A percentile compares a stretch with the other conserved stretches of the same genome.
phyloP scores from a whole-genome alignment of 2,113 vertebrate genomes.

The Lagopus muta region DNA sequence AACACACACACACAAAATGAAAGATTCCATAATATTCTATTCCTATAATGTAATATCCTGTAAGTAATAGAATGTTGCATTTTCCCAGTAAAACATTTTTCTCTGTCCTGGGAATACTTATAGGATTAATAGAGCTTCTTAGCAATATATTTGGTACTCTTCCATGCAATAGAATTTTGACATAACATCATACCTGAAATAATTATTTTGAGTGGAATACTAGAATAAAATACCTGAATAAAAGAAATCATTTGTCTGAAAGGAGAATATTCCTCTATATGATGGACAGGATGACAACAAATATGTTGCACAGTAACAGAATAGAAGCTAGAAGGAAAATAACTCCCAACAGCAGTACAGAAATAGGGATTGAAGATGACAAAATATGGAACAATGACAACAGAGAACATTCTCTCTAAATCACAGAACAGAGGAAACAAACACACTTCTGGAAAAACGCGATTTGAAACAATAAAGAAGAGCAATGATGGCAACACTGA shows the following conservation, averaged over 20 bases:
- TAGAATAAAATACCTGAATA: background rate
- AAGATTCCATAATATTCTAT: background rate
- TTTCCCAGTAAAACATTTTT: background rate
- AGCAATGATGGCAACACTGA: background rate
- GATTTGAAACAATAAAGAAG: background rate
- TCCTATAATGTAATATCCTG: background rate
- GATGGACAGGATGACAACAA: background rate
- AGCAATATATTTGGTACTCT: background rate
- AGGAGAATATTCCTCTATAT: background rate
- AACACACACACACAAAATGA: background rate
- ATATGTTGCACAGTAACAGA: background rate
- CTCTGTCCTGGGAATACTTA: background rate
- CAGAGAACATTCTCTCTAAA: background rate
- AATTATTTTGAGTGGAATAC: background rate
- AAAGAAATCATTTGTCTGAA: background rate
- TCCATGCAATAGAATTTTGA: background rate
- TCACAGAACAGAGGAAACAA: background rate
- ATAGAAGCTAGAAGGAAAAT: background rate
- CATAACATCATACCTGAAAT: background rate
- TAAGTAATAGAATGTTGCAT: background rate
- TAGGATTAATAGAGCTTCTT: background rate
- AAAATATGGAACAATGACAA: rapidly evolving
- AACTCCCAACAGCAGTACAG: background rate
- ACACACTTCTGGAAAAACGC: background rate
- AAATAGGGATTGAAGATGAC: background rate